Percentiles rank a stretch among this genome's conserved stretches.
Evolutionary conservation across 2,797 vertebrate species (phyloP).

Genomic region (Megalops cyprinoides): DNA sequence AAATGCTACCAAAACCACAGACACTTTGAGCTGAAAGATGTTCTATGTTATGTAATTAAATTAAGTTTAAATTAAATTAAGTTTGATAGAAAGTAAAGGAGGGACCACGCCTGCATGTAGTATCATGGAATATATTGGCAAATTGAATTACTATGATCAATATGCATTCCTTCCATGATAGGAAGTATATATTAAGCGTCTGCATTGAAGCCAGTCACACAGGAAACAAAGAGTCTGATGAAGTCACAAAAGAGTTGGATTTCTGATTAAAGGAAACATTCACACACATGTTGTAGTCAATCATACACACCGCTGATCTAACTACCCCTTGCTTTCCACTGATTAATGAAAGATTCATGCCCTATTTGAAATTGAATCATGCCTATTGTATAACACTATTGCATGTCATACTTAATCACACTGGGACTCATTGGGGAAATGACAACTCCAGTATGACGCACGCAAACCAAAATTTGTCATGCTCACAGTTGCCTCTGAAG

Average conservation of each 20-base stretch:
- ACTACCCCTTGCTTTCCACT: not conserved
- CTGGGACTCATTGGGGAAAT: constrained; percentile 31
- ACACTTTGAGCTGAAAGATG: not conserved
- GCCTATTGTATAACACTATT: constrained; percentile 37
- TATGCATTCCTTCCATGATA: not conserved
- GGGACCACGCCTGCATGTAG: not conserved
- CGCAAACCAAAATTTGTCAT: constrained; percentile 34
- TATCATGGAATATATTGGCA: not conserved
- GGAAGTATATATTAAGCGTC: not conserved
- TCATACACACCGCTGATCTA: not conserved
- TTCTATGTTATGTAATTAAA: not conserved
- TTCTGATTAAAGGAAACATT: not conserved
- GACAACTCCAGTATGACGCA: constrained; percentile 39
- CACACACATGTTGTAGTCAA: not conserved
- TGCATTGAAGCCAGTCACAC: not conserved
- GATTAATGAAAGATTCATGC: constrained; percentile 11
- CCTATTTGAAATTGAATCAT: constrained; percentile 31
- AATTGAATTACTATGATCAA: not conserved
- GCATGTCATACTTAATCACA: constrained; percentile 40
- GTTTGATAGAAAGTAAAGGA: not conserved
- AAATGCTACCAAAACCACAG: not conserved
- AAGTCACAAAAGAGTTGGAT: not conserved
- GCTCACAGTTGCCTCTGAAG: constrained; percentile 33
- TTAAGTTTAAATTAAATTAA: not conserved
- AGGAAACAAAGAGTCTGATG: not conserved